A percentile compares a stretch with the other conserved stretches of the same genome.
Evolutionary conservation across 2,797 vertebrate species (phyloP).

Genomic region (Pantherophis vulpinus): DNA sequence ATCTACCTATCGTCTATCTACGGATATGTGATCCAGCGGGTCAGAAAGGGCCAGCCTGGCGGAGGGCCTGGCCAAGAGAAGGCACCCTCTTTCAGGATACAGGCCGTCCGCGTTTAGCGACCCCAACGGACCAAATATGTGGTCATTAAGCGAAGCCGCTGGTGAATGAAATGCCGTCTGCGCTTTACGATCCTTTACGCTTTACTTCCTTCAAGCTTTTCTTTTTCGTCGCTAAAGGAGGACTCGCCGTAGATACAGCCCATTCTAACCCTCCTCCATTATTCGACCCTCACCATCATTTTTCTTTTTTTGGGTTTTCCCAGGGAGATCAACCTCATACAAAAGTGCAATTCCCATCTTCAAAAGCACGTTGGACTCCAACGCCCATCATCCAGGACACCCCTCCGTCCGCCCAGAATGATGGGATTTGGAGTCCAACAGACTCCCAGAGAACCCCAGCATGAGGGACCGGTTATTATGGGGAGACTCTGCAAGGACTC

Average conservation of each 20-base stretch:
- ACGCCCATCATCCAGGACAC: neutral
- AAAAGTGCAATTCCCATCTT: neutral
- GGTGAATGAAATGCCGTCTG: neutral
- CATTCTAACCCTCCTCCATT: neutral
- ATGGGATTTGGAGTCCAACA: neutral
- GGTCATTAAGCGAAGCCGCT: neutral
- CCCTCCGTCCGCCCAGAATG: neutral
- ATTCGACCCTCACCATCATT: neutral
- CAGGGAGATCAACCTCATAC: neutral
- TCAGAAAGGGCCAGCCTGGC: neutral
- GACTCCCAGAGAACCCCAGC: neutral
- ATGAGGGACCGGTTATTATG: neutral
- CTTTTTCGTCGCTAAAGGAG: neutral
- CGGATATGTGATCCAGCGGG: too few relatives aligned
- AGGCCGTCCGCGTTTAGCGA: neutral
- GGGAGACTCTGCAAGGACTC: neutral
- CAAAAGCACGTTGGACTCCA: neutral
- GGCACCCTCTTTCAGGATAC: neutral
- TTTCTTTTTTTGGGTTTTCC: too few relatives aligned
- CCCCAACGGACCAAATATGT: neutral
- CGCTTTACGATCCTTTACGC: neutral
- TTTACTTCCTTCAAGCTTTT: neutral
- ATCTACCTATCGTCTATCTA: too few relatives aligned
- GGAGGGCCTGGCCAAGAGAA: neutral
- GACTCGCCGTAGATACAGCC: neutral